Evolutionary conservation across 2,113 vertebrate genomes (phyloP).

Genomic region (Gadus macrocephalus): DNA sequence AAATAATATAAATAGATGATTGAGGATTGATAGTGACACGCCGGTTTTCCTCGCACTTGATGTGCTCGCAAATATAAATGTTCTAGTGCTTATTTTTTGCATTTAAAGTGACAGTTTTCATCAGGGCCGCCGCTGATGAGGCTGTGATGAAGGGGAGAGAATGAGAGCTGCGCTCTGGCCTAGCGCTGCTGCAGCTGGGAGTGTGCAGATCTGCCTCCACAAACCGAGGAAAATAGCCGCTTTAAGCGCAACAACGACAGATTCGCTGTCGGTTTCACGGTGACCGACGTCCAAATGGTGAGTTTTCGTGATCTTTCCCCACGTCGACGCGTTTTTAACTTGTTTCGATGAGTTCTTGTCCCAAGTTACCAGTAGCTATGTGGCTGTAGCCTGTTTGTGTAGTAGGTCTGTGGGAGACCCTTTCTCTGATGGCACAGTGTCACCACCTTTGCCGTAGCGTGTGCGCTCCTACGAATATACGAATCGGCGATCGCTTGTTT

Average conservation of each 20-base stretch:
- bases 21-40: constrained; percentile 30
- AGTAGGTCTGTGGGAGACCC: constrained; percentile 26
- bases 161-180: constrained; percentile 76
- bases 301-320: constrained; percentile 59
- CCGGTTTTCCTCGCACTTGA: constrained; percentile 1
- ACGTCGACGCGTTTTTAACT: constrained; percentile 39
- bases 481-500: constrained; percentile 45
- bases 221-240: constrained; percentile 67
- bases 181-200: constrained; percentile 70
- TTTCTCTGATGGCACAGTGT: constrained; percentile 62
- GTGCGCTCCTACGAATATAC: constrained; percentile 39
- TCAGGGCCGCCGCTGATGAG: constrained; percentile 64
- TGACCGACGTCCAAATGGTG: constrained; percentile 74
- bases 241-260: constrained; percentile 53
- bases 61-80: constrained; percentile 45
- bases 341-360: constrained; percentile 40
- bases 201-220: constrained; percentile 72
- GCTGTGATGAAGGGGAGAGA: constrained; percentile 65
- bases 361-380: constrained; percentile 49
- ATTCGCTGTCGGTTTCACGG: constrained; percentile 59
- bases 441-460: constrained; percentile 46
- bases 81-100: constrained; percentile 39
- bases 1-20: constrained; percentile 53
- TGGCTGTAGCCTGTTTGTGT: constrained; percentile 58
- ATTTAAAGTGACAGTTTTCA: constrained; percentile 55